Evolutionary conservation across 2,113 vertebrate species (phyloP).

Genomic region (Saimiri boliviensis): DNA sequence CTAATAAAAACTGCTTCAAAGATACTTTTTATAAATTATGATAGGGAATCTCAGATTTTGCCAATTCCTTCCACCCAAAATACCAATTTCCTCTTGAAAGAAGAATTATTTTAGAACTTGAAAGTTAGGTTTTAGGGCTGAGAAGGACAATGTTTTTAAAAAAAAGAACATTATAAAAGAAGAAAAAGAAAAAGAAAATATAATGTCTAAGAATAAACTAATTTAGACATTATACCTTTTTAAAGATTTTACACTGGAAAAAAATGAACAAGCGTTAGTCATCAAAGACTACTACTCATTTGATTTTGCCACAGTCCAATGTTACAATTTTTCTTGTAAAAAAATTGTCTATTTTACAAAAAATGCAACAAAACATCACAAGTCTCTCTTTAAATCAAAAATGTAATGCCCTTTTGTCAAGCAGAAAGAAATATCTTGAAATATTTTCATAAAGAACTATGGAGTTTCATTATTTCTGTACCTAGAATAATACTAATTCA

Average conservation of each 20-base stretch:
- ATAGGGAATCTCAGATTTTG: background rate
- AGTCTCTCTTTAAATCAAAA: slow-evolving; percentile 30
- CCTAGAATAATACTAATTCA: background rate
- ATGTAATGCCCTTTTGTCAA: background rate
- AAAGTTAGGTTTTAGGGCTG: background rate
- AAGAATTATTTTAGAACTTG: background rate
- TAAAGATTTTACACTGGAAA: background rate
- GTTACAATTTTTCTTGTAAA: no score
- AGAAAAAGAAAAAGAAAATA: background rate
- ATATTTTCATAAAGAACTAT: background rate
- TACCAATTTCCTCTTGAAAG: slow-evolving; percentile 22
- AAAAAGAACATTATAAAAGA: background rate
- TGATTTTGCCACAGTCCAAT: slow-evolving; percentile 1
- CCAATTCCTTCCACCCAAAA: background rate
- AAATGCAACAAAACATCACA: background rate
- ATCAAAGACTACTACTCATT: slow-evolving; percentile 26
- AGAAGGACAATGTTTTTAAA: background rate
- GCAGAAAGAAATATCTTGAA: background rate
- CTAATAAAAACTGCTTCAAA: slow-evolving; percentile 1
- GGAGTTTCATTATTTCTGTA: background rate
- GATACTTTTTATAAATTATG: slow-evolving; percentile 5
- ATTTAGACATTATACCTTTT: background rate
- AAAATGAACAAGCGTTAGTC: slow-evolving; percentile 27
- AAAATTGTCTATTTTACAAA: background rate
- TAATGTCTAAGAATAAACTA: slow-evolving; percentile 16